A percentile compares a stretch with the other conserved stretches of the same genome.
Conservation (phyloP, 2,888 invertebrate species). For the Cosmia pyralina region DNA sequence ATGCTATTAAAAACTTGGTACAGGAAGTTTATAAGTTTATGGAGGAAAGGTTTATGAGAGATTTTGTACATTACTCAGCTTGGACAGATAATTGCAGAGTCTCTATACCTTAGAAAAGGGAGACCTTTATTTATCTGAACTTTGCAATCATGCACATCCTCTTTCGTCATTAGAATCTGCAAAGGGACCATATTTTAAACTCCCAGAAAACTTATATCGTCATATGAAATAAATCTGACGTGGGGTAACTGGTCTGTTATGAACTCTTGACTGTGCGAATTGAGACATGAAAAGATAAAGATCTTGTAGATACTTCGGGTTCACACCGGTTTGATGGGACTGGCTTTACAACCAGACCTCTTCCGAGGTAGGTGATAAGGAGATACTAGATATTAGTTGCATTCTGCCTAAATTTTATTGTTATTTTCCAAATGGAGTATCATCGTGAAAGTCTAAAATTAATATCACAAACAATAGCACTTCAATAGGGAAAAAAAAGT, state of each 20-base stretch:
- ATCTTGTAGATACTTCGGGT: conserved; percentile 32
- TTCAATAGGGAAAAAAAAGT: no score
- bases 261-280: conserved; percentile 38
- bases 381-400: not conserved
- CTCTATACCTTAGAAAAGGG: conserved; percentile 11
- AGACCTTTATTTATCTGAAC: conserved; percentile 4
- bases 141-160: not conserved
- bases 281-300: conserved; percentile 49
- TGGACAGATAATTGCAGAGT: conserved; percentile 34
- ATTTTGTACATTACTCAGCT: conserved; percentile 36
- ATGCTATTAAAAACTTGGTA: conserved; percentile 58
- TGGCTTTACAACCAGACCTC: conserved; percentile 11
- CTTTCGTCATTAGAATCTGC: conserved; percentile 3
- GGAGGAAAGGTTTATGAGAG: conserved; percentile 42
- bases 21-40: conserved; percentile 53
- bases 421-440: not conserved
- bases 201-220: not conserved
- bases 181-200: not conserved
- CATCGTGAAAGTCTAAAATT: not conserved
- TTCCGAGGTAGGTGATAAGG: not conserved
- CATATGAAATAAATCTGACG: not conserved
- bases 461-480: no score
- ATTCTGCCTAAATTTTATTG: not conserved
- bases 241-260: conserved; percentile 28
- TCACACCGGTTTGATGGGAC: conserved; percentile 45